Evolutionary conservation across 2,113 vertebrate genomes (phyloP).

Genomic region (Osmerus eperlanus): DNA sequence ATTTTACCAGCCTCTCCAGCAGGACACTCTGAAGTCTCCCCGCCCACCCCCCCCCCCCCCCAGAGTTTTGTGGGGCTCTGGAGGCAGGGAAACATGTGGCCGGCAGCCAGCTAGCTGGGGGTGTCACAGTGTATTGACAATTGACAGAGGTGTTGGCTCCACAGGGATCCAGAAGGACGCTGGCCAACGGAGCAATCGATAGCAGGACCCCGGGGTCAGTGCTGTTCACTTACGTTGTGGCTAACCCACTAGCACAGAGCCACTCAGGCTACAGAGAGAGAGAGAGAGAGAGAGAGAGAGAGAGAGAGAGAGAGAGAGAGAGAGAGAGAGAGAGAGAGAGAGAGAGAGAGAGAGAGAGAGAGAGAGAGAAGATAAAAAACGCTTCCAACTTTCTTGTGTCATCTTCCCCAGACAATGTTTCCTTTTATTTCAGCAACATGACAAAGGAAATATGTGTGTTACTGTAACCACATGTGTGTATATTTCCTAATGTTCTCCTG

Average conservation of each 20-base stretch:
- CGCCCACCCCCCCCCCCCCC: too few relatives aligned
- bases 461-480: too few relatives aligned
- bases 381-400: too few relatives aligned
- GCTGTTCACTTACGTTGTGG: not conserved
- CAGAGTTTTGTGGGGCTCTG: not conserved
- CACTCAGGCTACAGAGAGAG: not conserved
- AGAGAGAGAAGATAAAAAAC: too few relatives aligned
- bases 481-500: conserved; percentile 37
- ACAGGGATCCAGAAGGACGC: not conserved
- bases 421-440: too few relatives aligned
- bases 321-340: not conserved
- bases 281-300: not conserved
- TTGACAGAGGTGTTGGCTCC: not conserved
- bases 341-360: not conserved
- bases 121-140: not conserved
- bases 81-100: not conserved
- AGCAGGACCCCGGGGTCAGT: not conserved
- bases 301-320: not conserved
- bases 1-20: too few relatives aligned
- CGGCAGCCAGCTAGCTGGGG: not conserved
- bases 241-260: not conserved
- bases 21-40: too few relatives aligned
- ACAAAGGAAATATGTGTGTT: too few relatives aligned
- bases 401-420: too few relatives aligned
- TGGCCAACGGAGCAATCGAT: not conserved